Conservation (phyloP, 2,888 invertebrate species). For the Rhopalosiphum nymphaeae region DNA sequence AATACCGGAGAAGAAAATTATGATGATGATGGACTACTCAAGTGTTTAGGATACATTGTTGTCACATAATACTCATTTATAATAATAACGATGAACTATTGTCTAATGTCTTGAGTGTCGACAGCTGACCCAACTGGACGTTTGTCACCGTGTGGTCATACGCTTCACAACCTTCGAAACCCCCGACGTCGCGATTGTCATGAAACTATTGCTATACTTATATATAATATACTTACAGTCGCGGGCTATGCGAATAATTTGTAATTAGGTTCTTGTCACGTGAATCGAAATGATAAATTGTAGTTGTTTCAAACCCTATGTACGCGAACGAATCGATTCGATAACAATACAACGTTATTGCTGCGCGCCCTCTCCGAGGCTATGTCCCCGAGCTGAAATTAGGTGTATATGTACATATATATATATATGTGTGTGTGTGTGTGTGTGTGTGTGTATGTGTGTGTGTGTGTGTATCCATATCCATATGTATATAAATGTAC, state of each 20-base stretch:
- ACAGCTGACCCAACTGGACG: not conserved
- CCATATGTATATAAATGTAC: not conserved
- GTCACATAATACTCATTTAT: not conserved
- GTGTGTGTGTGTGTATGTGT: not conserved
- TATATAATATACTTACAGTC: constrained; percentile 10
- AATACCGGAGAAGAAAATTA: not conserved
- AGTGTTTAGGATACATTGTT: not conserved
- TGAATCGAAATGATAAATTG: constrained; percentile 49
- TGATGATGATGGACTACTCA: not conserved
- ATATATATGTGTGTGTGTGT: not conserved
- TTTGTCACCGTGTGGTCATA: not conserved
- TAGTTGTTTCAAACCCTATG: not conserved
- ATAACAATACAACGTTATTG: constrained; percentile 52
- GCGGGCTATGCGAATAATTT: not conserved
- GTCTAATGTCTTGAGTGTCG: not conserved
- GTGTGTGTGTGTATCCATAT: not conserved
- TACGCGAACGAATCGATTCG: constrained; percentile 41
- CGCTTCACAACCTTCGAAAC: not conserved
- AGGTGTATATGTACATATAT: not conserved
- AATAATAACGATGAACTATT: not conserved
- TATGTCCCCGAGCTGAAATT: constrained; percentile 2
- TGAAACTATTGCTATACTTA: not conserved
- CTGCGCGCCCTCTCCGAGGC: constrained; percentile 37
- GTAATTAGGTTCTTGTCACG: constrained; percentile 38
- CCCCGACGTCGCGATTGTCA: not conserved